Percentiles rank a stretch among this genome's conserved stretches.
Evolutionary conservation across 2,888 invertebrate genomes (phyloP).

Genomic region (Volucella inanis): DNA sequence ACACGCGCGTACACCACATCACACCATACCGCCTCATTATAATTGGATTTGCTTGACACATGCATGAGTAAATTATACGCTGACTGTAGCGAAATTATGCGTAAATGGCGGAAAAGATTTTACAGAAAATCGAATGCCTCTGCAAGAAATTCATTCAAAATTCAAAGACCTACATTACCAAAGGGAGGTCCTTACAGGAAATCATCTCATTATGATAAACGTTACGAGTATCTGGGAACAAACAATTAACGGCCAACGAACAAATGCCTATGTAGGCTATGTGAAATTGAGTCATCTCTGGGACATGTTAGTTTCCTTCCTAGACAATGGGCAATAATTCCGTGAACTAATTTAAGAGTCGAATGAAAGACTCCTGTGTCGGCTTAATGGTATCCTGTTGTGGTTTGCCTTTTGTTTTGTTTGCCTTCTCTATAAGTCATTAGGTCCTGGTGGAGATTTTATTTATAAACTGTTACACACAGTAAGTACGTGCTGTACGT

Average conservation of each 20-base stretch:
- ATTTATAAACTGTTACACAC: not conserved
- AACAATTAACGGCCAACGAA: constrained; percentile 50
- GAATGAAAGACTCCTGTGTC: not conserved
- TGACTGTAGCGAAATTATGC: constrained; percentile 23
- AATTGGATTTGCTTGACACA: constrained; percentile 68
- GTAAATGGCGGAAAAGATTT: constrained; percentile 19
- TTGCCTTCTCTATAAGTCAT: constrained; percentile 12
- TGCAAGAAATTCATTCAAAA: constrained; percentile 16
- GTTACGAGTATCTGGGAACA: constrained; percentile 33
- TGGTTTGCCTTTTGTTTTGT: not conserved
- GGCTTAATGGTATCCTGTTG: constrained; percentile 7
- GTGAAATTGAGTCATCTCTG: constrained; percentile 26
- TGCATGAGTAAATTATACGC: constrained; percentile 41
- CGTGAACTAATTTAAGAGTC: constrained; percentile 7
- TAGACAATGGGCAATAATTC: not conserved
- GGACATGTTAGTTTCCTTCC: constrained; percentile 31
- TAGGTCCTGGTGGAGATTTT: constrained; percentile 11
- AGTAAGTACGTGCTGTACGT: not conserved
- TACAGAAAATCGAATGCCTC: constrained; percentile 25
- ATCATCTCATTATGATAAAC: not conserved
- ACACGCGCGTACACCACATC: constrained; percentile 31
- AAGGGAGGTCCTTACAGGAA: constrained; percentile 1
- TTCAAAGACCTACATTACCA: constrained; percentile 8
- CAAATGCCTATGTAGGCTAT: constrained; percentile 43
- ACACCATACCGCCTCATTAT: constrained; percentile 12